phyloP scores from a whole-genome alignment of 2,888 invertebrate genomes.

The Agrochola circellaris region DNA sequence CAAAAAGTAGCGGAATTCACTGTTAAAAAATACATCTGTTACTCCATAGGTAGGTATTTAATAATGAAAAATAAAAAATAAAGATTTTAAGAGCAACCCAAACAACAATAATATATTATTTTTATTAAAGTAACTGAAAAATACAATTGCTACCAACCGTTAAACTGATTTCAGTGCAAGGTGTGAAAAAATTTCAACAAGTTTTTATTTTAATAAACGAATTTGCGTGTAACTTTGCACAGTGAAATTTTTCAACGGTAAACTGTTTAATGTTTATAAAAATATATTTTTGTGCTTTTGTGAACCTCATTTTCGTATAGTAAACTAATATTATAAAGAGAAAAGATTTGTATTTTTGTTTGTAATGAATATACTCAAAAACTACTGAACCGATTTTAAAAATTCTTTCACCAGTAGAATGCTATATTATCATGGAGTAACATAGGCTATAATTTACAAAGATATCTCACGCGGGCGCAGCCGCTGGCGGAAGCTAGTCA shows the following conservation, averaged over 20 bases:
- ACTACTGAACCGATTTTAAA: too few species aligned
- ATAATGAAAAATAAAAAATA: slow-evolving; percentile 5
- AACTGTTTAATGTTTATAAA: background rate
- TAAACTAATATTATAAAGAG: too few species aligned
- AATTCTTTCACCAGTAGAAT: too few species aligned
- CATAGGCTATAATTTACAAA: too few species aligned
- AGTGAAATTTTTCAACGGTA: background rate
- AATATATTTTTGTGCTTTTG: background rate
- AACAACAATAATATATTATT: background rate
- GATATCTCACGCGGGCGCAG: too few species aligned
- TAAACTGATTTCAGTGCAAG: slow-evolving; percentile 27
- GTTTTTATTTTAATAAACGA: slow-evolving; percentile 37
- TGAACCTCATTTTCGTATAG: background rate
- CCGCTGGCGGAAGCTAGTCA: too few species aligned
- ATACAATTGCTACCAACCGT: slow-evolving; percentile 18
- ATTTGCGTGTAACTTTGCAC: slow-evolving; percentile 6
- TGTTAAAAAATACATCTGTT: background rate
- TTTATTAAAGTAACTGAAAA: slow-evolving; percentile 15
- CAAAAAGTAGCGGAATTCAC: background rate
- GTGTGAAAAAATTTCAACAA: slow-evolving; percentile 13
- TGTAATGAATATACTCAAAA: too few species aligned
- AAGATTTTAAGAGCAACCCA: background rate
- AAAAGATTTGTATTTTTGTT: too few species aligned
- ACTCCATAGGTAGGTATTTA: background rate
- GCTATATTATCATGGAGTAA: too few species aligned